Evolutionary conservation across 2,888 invertebrate species (phyloP).

Genomic region (Trichogramma dendrolimi): DNA sequence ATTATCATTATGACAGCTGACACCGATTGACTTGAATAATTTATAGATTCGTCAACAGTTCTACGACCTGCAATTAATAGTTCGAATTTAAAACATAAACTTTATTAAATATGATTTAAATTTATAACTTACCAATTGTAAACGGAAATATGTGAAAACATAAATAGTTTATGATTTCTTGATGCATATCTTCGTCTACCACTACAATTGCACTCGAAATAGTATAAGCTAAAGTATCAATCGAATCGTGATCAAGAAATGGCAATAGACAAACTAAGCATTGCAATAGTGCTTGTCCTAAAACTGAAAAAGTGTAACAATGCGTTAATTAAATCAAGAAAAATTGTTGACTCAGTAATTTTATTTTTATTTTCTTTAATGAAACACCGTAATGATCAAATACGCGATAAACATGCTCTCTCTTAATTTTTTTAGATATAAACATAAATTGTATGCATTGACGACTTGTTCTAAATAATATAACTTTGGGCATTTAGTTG

Average conservation of each 20-base stretch:
- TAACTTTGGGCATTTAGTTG: too few species aligned
- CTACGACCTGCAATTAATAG: too few species aligned
- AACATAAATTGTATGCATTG: too few species aligned
- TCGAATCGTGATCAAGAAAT: slow-evolving; percentile 91
- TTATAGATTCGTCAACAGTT: slow-evolving; percentile 38
- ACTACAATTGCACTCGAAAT: slow-evolving; percentile 92
- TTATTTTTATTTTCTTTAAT: too few species aligned
- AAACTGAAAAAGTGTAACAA: slow-evolving; percentile 59
- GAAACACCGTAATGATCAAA: too few species aligned
- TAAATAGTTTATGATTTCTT: slow-evolving; percentile 88
- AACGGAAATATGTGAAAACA: slow-evolving; percentile 95
- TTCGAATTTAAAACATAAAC: too few species aligned
- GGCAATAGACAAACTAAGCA: slow-evolving; percentile 92
- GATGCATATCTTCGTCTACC: slow-evolving; percentile 83
- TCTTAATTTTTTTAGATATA: too few species aligned
- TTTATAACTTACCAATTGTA: slow-evolving; percentile 74
- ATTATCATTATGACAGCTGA: slow-evolving; percentile 96
- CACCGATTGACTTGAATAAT: slow-evolving; percentile 77
- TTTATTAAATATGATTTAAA: too few species aligned
- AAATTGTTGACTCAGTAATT: too few species aligned
- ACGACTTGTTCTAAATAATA: too few species aligned
- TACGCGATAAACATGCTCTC: too few species aligned
- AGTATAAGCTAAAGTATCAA: slow-evolving; percentile 91
- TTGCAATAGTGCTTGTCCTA: slow-evolving; percentile 91
- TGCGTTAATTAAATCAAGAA: slow-evolving; percentile 3